Evolutionary conservation across 1,140 invertebrate genomes (phyloP), one percentile per base, ranked within the genome.

Genomic region (Aphelenchoides besseyi): DNA sequence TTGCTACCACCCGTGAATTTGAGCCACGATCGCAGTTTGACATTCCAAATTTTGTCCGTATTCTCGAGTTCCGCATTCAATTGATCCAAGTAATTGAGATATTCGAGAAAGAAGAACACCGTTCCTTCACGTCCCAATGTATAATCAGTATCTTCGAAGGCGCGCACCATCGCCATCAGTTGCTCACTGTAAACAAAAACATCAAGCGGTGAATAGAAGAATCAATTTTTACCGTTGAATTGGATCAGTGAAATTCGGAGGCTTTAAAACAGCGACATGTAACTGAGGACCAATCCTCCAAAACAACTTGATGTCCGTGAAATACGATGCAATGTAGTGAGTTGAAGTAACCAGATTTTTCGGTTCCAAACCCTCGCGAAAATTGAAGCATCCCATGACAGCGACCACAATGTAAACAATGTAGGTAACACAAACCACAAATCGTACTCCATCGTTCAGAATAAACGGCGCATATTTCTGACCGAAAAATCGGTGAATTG

Each of bases 311-410:
- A 83, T 78, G 55, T 83, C 75, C 0, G 71, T 41, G 53, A 83
- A 83, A 54, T 84, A 83, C 30, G 71, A 66, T 8, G 81, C 82
- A 55, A 83, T 82, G 72, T 83, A 83, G 67, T 83, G 82, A 57
- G 77, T 68, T 54, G 75, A 70, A 1, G 83, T 85, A 26, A 83
- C 82, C 36, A 83, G 67, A 74, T 83, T 84, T 1, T 74, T 77
- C 16, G 82, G 82, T 54, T 83, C 79, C 29, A 83, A 54, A 41
- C 82, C 82, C 72, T 83, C 94, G 82, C 93, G 89, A 54, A 97
- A 90, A 70, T 90, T 90, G 0, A 91, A 92, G 0, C 93, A 89
- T 1, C 94, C 93, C 85, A 92, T 95, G 41, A 92, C 89, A 0
- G 93, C 92, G 0, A 93, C 91, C 0, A 88, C 89, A 0, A 97